Evolutionary conservation across 2,797 vertebrate species (phyloP), one percentile per base, ranked within the genome.

Genomic region (Euthynnus affinis): DNA sequence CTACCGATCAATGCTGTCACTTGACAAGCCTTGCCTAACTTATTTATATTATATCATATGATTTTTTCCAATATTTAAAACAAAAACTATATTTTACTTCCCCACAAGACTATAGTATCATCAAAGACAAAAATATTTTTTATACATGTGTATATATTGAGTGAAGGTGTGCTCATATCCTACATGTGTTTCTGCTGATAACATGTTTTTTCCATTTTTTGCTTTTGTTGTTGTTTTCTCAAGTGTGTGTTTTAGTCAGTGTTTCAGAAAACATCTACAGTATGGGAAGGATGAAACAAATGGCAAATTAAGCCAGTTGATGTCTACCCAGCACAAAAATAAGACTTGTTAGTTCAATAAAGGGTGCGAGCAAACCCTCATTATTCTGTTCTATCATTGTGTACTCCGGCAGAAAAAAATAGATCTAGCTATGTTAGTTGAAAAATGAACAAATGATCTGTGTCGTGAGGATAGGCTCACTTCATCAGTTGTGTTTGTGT

Each of bases 381-480:
- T 86, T 88, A 86, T 81, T 76, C 66, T 20, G 42, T 81, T 68
- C 59, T 70, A 64, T 80, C 55, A 78, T 70, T 77, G 60, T 76
- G 68, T 74, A 61, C 75, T 77, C 52, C 76, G 48, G 75, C 44
- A 51, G 44, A 37, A 57, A 75, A 66, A 71, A 80, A 87, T 14
- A 61, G 60, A 85, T 63, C 29, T 25, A 55, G 32, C 66, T 59
- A 55, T 70, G 76, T 81, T 85, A 58, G 71, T 63, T 58, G 40
- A 58, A 82, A 76, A 76, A 48, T 48, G 20, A 78, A 70, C 60
- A 87, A 88, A 87, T 75, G 17, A 68, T 74, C 53, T 67, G 46
- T 40, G 72, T 46, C 52, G 34, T 23, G 32, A 59, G 63, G 29
- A 68, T 1, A 40, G 29, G n/a, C 32, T 46, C 63, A 56, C 56